Percentiles rank a stretch among this genome's conserved stretches.
Conservation (phyloP, 2,888 invertebrate genomes). For the Chrysolina haemoptera region DNA sequence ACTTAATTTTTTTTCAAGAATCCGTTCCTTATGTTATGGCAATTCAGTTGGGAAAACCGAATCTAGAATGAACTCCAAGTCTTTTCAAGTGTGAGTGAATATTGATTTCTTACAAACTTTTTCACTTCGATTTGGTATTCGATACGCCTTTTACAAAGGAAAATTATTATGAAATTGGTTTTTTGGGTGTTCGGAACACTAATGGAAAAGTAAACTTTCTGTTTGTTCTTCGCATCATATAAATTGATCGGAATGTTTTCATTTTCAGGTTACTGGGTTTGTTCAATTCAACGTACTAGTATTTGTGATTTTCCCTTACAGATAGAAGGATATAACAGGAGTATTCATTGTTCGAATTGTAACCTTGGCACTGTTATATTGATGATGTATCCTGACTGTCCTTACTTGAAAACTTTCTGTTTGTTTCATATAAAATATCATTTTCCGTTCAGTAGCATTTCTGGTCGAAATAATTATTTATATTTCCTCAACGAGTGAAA, state of each 20-base stretch:
- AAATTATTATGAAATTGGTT: slow-evolving; percentile 29
- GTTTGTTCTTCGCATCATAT: not conserved
- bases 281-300: not conserved
- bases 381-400: too few relatives aligned
- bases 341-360: too few relatives aligned
- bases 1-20: slow-evolving; percentile 10
- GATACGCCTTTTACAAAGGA: slow-evolving; percentile 37
- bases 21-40: slow-evolving; percentile 18
- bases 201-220: slow-evolving; percentile 12
- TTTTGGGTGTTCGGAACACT: not conserved
- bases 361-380: too few relatives aligned
- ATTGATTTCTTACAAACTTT: slow-evolving; percentile 44
- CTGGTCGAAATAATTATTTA: too few relatives aligned
- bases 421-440: too few relatives aligned
- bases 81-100: slow-evolving; percentile 41
- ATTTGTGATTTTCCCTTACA: not conserved
- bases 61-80: slow-evolving; percentile 41
- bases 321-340: too few relatives aligned
- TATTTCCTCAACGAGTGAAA: too few relatives aligned
- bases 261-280: not conserved
- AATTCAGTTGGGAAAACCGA: slow-evolving; percentile 36
- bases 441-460: too few relatives aligned
- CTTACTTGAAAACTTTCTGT: too few relatives aligned
- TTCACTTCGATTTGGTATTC: slow-evolving; percentile 42
- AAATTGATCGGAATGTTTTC: not conserved